These are phyloP conservation scores for Chiloscyllium punctatum DNA, from an alignment of 2,797 vertebrate genomes.

Conservation along the genomic window DNA sequence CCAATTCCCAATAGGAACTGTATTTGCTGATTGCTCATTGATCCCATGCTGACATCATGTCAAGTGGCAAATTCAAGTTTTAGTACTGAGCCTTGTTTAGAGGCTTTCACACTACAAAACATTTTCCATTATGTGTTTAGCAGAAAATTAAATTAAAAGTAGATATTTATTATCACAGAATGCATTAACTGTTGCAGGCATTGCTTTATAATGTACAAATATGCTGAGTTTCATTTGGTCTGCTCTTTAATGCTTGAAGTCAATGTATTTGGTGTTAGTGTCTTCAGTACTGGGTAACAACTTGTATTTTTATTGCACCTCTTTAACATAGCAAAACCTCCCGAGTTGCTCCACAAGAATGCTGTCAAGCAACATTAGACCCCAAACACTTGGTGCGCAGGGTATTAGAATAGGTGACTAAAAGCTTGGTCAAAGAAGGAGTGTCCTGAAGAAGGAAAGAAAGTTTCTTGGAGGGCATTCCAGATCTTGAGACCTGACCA, in stretches of 20 bases:
- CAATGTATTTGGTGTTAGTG: not conserved
- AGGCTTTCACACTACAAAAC: not conserved
- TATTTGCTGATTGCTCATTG: not conserved
- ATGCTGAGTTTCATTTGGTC: not conserved
- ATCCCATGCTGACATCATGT: not conserved
- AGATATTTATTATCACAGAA: not conserved
- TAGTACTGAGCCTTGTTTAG: not conserved
- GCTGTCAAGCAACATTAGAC: not conserved
- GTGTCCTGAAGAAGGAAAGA: not conserved
- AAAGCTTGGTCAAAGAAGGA: not conserved
- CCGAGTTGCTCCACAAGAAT: not conserved
- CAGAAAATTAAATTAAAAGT: not conserved
- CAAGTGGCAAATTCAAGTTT: not conserved
- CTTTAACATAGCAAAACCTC: not conserved
- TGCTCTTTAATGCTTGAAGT: not conserved
- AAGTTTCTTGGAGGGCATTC: not conserved
- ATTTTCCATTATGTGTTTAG: not conserved
- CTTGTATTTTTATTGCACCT: not conserved
- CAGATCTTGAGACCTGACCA: not conserved
- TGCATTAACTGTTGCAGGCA: not conserved
- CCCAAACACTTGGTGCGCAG: not conserved
- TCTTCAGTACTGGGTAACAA: not conserved
- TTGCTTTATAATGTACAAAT: not conserved
- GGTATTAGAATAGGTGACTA: not conserved
- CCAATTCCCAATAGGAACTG: not conserved